Base-by-base conservation (phyloP, 1,140 invertebrate species). In the Lepidurus couesii region DNA sequence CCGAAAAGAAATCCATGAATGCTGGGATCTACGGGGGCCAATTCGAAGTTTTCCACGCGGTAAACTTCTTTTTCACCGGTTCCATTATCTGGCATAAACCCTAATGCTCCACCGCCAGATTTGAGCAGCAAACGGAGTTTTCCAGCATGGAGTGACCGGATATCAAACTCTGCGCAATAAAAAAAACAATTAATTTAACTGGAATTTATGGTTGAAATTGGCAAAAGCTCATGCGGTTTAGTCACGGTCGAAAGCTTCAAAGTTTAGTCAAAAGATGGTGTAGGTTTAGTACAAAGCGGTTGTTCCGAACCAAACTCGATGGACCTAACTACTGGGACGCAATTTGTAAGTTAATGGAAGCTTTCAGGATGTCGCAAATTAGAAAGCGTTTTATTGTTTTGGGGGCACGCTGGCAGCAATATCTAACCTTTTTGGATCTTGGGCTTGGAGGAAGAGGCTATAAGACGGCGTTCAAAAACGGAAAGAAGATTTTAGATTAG, bases 61-160 rank as follows among this genome's bases (percentile, higher is more conserved):
- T 78, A 87, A 74, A 88, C 84, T 82, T 89, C 85, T 80, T 88
- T 83, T 16, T 85, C 82, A 0, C 90, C 91, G 21, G 86, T 82
- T 1, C 91, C 92, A 82, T 90, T 86, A 83, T 93, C 92, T 2
- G 92, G 92, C 89, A 92, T 91, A 82, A 91, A 92, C 1, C 90
- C 90, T 73, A 89, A 84, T 1, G 90, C 90, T 1, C 85, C 84
- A 16, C 88, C 88, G 5, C 84, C 84, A 78, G 81, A 83, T 80
- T 83, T 84, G 45, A 75, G 80, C 81, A 83, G 81, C 75, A 81
- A 79, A 7, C 84, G 81, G 6, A 84, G 82, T 75, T 82, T 84
- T 75, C 84, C 83, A 5, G 82, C 82, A 75, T 85, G 82, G 2
- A 84, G 79, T 21, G 78, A 80, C 47, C 81, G 79, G 13, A 83